Base-by-base conservation (phyloP, 2,113 vertebrate species). In the Channa argus region DNA sequence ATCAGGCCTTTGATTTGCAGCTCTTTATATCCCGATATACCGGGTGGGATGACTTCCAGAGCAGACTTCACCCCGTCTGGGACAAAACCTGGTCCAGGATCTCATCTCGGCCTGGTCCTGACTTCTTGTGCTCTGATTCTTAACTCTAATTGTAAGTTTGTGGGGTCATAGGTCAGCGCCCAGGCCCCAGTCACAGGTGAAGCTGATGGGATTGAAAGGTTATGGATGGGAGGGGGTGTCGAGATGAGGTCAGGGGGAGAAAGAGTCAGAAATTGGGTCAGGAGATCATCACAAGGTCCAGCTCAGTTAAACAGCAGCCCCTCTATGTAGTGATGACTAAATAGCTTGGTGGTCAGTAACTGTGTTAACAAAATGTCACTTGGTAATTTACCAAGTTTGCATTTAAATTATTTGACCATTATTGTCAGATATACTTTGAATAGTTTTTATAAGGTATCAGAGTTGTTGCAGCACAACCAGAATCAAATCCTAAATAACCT, bases 141-240 rank as follows among this genome's bases (percentile, higher is more conserved):
- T 60, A 45, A 61, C 47, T 58, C 77, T 87, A 91, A 92, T 91
- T 56, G 60, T 66, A 75, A 89, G 81, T 86, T 47, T 38, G 62
- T 51, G 1, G 6, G 86, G 80, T 91, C 85, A 83, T 46, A 89
- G 89, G 80, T 81, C 75, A 75, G 3, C 58, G 37, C 75, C 84
- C 70, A 64, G 78, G 78, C 75, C 70, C 24, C 39, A 84, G 86
- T 82, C 89, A 93, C 89, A 93, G 92, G 91, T 93, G 70, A 82
- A 79, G 90, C 72, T 91, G 90, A 92, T 93, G 80, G 91, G 88
- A 92, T 92, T 92, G 86, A 89, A 90, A 86, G 85, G 79, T 88
- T 86, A 73, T 66, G 71, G 84, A 88, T 85, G 82, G 75, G 81
- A 71, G 71, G 73, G 71, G 76, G 52, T 76, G 52, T 65, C 8